Base-by-base conservation (phyloP, 1,140 invertebrate genomes). In the Ganaspis sp. region DNA sequence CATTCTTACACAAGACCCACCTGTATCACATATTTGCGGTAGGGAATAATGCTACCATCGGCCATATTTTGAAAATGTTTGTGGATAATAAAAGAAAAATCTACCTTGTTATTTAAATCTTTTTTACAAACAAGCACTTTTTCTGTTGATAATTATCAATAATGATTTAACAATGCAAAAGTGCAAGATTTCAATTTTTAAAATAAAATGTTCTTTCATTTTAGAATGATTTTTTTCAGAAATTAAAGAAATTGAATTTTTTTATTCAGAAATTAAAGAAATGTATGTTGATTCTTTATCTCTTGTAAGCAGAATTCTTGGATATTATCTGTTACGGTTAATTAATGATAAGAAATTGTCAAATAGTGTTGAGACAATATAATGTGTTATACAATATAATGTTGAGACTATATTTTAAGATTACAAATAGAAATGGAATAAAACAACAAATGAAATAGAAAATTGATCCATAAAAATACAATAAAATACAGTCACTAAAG, bases 1-100 rank as follows among this genome's bases (percentile, higher is more conserved):
- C 23, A 64, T 64, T 34, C 23, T 64, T 64, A 11, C 58, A 29
- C 26, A 64, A 64, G 58, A 34, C 58, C 58, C 23, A 64, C 26
- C 58, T 64, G 58, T 29, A n/a, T 64, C 23, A 29, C 26, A 29
- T 64, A 64, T 8, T n/a, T 34, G 58, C 21, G 58, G 58, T 64
- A 64, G 23, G n/a, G 4, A 1, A 23, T 4, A 29, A 64, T 17
- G 0, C 42, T n/a, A 26, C 9, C 54, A 64, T 26, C 12, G 23
- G 21, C 29, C 5, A 15, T 64, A 12, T 29, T 29, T 34, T 64
- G 23, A 12, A 12, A 23, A 58, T 15, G n/a, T n/a, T n/a, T 64
- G 29, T n/a, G 1, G 12, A 26, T 5, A n/a, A n/a, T 12, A 29
- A 11, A n/a, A 15, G 11, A 64, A 29, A 64, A 64, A 64, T 64